Conservation (phyloP, 1,140 invertebrate species). For the Drosophila murphyi region DNA sequence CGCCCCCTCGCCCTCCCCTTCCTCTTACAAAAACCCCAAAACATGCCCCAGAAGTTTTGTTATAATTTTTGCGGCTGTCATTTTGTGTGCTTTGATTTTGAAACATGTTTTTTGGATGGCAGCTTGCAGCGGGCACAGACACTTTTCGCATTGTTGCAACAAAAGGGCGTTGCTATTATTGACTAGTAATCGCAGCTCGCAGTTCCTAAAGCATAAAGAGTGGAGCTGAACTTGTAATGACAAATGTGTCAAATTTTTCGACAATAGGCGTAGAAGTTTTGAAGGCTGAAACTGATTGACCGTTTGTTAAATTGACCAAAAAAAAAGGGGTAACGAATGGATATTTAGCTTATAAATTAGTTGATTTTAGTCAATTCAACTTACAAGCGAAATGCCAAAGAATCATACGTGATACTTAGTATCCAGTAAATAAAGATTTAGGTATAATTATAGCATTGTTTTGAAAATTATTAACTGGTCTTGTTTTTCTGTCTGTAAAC, state of each 20-base stretch:
- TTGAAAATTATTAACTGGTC: too few relatives aligned
- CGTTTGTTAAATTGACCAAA: not conserved
- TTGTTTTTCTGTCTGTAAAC: too few relatives aligned
- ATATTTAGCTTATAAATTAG: not conserved
- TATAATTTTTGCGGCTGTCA: conserved; percentile 75
- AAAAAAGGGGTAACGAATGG: not conserved
- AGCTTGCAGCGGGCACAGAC: conserved; percentile 6
- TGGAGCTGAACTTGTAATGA: conserved; percentile 9
- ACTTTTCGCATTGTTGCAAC: conserved; percentile 26
- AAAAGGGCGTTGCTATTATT: conserved; percentile 36
- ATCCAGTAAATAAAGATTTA: too few relatives aligned
- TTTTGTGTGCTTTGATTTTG: conserved; percentile 67
- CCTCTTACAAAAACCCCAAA: not conserved
- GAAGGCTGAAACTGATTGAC: conserved; percentile 1
- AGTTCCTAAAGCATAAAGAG: too few relatives aligned
- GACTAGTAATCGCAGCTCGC: conserved; percentile 19
- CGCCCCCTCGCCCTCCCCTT: not conserved
- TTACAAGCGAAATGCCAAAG: too few relatives aligned
- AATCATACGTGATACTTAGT: too few relatives aligned
- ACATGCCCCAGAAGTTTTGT: conserved; percentile 58
- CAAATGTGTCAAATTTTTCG: conserved; percentile 15
- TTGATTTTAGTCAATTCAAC: too few relatives aligned
- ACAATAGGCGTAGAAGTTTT: not conserved
- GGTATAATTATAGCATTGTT: too few relatives aligned
- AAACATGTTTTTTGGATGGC: conserved; percentile 10